Conservation (phyloP, 2,113 vertebrate species). For the Pycnonotus jocosus region DNA sequence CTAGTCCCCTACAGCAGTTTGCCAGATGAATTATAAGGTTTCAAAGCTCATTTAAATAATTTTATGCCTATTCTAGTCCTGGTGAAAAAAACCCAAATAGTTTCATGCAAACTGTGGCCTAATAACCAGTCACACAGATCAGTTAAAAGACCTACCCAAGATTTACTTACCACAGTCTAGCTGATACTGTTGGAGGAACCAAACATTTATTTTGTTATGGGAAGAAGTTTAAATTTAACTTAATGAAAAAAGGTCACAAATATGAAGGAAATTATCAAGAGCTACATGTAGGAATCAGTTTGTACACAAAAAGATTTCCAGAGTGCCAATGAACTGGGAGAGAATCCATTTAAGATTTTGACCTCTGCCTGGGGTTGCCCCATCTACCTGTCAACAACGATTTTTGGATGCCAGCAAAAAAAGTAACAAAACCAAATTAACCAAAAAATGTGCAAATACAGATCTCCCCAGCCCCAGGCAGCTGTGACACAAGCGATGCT, state of each 20-base stretch:
- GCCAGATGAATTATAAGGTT: constrained; percentile 36
- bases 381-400: background rate
- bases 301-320: background rate
- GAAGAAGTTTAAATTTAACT: background rate
- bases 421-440: background rate
- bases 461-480: background rate
- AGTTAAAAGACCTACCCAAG: background rate
- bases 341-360: background rate
- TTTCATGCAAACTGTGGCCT: background rate
- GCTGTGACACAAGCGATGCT: background rate
- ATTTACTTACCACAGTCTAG: background rate
- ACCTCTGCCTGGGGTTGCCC: background rate
- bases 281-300: fast-evolving
- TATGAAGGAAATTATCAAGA: background rate
- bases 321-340: background rate
- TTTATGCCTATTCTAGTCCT: background rate
- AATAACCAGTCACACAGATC: background rate
- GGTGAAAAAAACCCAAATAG: constrained; percentile 10
- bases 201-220: background rate
- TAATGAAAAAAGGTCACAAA: background rate
- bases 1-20: background rate
- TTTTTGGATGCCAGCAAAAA: background rate
- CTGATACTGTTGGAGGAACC: background rate
- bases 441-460: background rate
- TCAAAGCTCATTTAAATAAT: constrained; percentile 61